Evolutionary conservation across 2,888 invertebrate species (phyloP).

Genomic region (Drosophila rubida): DNA sequence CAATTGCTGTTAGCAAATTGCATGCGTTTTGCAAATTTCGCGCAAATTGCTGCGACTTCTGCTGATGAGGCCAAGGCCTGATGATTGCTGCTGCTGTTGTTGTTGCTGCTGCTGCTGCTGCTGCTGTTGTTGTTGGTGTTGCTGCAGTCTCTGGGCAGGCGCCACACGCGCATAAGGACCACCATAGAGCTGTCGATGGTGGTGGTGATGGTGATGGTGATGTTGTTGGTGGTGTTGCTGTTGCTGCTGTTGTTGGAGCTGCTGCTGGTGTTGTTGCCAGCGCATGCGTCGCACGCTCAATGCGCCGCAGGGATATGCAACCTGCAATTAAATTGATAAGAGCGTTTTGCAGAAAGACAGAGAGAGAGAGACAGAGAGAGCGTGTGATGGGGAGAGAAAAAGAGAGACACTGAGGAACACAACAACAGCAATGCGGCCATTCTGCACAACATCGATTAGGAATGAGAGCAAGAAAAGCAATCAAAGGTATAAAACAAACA

Average conservation of each 20-base stretch:
- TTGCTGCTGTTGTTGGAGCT: conserved; percentile 40
- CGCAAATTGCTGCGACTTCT: conserved; percentile 61
- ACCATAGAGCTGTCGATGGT: conserved; percentile 29
- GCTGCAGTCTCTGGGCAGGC: conserved; percentile 29
- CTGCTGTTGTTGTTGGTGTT: conserved; percentile 38
- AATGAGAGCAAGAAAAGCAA: conserved; percentile 27
- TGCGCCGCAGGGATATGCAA: conserved; percentile 63
- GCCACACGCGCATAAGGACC: conserved; percentile 37
- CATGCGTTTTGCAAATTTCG: conserved; percentile 59
- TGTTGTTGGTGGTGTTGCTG: conserved; percentile 48
- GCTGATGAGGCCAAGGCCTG: conserved; percentile 47
- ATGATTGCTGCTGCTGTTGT: conserved; percentile 37
- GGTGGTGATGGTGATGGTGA: conserved; percentile 47
- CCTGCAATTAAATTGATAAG: conserved; percentile 62
- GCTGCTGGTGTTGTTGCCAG: conserved; percentile 52
- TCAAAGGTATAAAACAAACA: conserved; percentile 41
- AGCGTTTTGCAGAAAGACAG: conserved; percentile 38
- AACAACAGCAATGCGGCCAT: conserved; percentile 38
- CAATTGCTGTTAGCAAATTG: conserved; percentile 74
- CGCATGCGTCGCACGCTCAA: conserved; percentile 66
- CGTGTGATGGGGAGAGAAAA: conserved; percentile 36
- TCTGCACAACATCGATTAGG: conserved; percentile 54
- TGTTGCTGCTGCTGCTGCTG: too few species aligned
- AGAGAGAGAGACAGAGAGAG: conserved; percentile 36
- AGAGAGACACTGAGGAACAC: conserved; percentile 36